phyloP scores from a whole-genome alignment of 2,113 vertebrate genomes.

The Cebidichthys violaceus region DNA sequence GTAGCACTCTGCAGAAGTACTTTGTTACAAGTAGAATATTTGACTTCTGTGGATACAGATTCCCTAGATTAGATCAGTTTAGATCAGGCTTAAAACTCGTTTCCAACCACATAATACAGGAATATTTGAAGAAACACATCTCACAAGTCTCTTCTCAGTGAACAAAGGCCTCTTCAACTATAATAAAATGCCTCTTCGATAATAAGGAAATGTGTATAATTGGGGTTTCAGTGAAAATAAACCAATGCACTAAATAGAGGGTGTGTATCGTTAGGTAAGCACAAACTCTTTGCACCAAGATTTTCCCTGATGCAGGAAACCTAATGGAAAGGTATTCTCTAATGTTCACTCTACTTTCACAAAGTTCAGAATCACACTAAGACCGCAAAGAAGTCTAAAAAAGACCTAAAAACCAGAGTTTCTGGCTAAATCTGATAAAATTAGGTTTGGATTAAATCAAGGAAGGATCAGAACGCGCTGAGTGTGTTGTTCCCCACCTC shows the following conservation, averaged over 20 bases:
- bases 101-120: background rate
- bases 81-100: background rate
- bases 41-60: background rate
- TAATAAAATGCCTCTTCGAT: no score
- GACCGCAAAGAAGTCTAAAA: background rate
- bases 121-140: background rate
- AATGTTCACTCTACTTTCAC: no score
- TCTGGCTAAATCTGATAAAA: background rate
- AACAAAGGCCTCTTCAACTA: no score
- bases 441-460: background rate
- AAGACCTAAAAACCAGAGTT: background rate
- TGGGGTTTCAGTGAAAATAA: no score
- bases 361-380: no score
- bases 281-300: no score
- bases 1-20: no score
- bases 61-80: background rate
- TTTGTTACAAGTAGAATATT: background rate
- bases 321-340: no score
- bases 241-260: no score
- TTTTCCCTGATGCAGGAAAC: no score
- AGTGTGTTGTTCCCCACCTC: background rate
- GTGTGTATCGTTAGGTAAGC: no score
- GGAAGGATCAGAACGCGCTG: background rate
- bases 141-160: background rate
- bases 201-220: background rate